phyloP scores from a whole-genome alignment of 2,797 vertebrate genomes.

The Catamblyrhynchus diadema region DNA sequence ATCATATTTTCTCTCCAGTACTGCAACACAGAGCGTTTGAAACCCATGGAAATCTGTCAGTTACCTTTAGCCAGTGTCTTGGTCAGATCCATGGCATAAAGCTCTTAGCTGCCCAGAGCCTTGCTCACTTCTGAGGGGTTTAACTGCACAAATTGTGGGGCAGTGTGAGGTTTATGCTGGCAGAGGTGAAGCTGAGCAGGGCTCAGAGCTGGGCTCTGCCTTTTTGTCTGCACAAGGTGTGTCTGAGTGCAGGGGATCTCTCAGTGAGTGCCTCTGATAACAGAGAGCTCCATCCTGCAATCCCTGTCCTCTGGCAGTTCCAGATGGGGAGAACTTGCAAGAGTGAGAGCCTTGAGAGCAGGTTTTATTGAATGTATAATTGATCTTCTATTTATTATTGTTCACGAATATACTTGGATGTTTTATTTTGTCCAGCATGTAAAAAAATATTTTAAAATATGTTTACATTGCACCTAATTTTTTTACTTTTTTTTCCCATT shows the following conservation, averaged over 20 bases:
- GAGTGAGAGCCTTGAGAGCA: not conserved
- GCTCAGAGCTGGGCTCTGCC: not conserved
- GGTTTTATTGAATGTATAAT: not conserved
- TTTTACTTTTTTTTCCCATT: not conserved
- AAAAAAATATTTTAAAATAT: conserved; percentile 7
- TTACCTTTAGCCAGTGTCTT: not conserved
- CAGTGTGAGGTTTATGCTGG: not conserved
- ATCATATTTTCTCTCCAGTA: not conserved
- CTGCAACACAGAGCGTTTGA: not conserved
- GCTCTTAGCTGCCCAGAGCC: not conserved
- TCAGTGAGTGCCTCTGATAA: not conserved
- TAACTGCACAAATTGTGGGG: not conserved
- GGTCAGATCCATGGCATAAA: not conserved
- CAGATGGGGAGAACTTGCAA: not conserved
- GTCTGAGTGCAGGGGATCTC: not conserved
- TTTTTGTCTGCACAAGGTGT: not conserved
- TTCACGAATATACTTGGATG: not conserved
- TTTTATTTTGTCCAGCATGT: conserved; percentile 32
- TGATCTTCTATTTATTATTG: not conserved
- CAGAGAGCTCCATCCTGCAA: not conserved
- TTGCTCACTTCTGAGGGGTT: not conserved
- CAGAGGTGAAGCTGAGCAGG: not conserved
- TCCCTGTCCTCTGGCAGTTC: not conserved
- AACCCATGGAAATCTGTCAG: not conserved
- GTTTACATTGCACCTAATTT: not conserved